These are phyloP conservation scores for Drosophila sproati DNA, from an alignment of 1,140 invertebrate genomes.

Conservation along the genomic window DNA sequence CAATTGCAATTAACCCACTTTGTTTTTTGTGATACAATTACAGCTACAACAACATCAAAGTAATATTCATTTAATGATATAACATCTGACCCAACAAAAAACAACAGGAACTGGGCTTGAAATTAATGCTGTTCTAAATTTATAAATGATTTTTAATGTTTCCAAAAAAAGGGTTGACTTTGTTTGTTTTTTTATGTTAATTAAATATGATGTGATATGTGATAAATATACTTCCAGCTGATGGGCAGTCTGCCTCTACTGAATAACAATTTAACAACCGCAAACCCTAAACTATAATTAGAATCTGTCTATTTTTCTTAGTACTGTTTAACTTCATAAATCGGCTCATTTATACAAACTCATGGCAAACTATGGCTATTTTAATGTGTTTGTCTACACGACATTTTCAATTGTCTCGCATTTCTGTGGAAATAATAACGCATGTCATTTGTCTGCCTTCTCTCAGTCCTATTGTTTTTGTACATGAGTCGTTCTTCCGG, in stretches of 20 bases:
- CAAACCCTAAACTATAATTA: no score
- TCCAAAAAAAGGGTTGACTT: neutral
- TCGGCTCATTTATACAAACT: no score
- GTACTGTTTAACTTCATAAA: no score
- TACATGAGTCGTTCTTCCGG: conserved; percentile 6
- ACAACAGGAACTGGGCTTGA: conserved; percentile 29
- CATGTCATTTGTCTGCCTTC: conserved; percentile 3
- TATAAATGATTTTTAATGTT: conserved; percentile 5
- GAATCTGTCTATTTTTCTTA: no score
- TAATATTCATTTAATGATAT: conserved; percentile 12
- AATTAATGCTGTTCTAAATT: conserved; percentile 44
- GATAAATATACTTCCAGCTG: no score
- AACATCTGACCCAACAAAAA: neutral
- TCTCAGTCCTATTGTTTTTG: conserved; percentile 17
- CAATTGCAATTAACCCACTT: conserved; percentile 66
- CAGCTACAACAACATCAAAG: conserved; percentile 13
- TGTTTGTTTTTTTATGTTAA: neutral
- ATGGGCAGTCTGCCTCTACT: no score
- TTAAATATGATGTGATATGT: no score
- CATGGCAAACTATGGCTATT: no score
- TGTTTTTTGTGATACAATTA: conserved; percentile 36
- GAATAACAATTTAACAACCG: no score
- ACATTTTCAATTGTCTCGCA: neutral
- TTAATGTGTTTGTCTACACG: neutral
- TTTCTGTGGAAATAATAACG: conserved; percentile 8